Percentiles rank a stretch among this genome's conserved stretches.
Evolutionary conservation across 2,113 vertebrate species (phyloP).

Genomic region (Xerus inauris): DNA sequence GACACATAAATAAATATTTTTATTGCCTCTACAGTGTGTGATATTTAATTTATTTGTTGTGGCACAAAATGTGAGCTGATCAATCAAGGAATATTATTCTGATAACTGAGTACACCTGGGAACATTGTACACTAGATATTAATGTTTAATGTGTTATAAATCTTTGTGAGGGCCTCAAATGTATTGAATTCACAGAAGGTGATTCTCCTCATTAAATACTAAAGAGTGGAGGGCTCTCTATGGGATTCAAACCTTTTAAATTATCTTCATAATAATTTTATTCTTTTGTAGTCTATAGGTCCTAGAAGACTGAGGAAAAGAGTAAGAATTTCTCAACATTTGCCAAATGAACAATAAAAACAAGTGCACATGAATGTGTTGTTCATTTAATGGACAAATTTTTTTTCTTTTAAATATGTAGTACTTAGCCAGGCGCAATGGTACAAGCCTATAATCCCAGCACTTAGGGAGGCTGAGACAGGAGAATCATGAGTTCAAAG

Average conservation of each 20-base stretch:
- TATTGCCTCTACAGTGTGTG: constrained; percentile 75
- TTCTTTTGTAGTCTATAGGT: constrained; percentile 48
- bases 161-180: constrained; percentile 82
- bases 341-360: not conserved
- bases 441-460: too few species aligned
- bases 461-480: too few species aligned
- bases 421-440: too few species aligned
- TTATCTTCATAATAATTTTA: constrained; percentile 81
- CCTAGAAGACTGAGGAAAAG: constrained; percentile 51
- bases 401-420: not conserved
- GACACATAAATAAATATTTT: constrained; percentile 79
- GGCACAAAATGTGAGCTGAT: constrained; percentile 84
- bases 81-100: constrained; percentile 85
- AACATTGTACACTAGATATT: constrained; percentile 80
- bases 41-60: constrained; percentile 82
- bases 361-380: not conserved
- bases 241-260: constrained; percentile 58
- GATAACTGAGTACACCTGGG: constrained; percentile 81
- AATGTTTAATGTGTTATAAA: constrained; percentile 83
- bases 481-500: too few species aligned
- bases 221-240: constrained; percentile 57
- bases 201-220: constrained; percentile 84
- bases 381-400: not conserved
- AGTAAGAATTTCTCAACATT: constrained; percentile 59
- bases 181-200: constrained; percentile 84